Evolutionary conservation across 2,888 invertebrate genomes (phyloP).

Genomic region (Latrodectus hesperus): DNA sequence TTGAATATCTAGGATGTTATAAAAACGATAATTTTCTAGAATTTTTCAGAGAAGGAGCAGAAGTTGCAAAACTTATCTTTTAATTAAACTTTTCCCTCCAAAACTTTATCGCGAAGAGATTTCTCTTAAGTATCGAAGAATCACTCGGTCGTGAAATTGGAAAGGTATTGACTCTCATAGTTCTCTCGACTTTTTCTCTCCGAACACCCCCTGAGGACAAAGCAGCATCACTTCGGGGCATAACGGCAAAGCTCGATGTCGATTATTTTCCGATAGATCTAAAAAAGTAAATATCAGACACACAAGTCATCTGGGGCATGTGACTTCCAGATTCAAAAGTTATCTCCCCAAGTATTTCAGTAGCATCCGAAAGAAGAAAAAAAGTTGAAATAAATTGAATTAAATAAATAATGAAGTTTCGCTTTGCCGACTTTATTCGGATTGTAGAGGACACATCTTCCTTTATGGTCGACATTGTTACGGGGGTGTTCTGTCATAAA

Average conservation of each 20-base stretch:
- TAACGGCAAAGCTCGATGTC: neutral
- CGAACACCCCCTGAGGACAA: slow-evolving; percentile 21
- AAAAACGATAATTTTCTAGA: too few species aligned
- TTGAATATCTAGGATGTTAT: too few species aligned
- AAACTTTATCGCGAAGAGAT: slow-evolving; percentile 61
- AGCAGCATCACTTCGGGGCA: slow-evolving; percentile 14
- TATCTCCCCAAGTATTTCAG: neutral
- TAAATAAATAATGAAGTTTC: slow-evolving; percentile 44
- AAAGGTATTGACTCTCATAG: slow-evolving; percentile 60
- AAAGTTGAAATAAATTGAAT: slow-evolving; percentile 37
- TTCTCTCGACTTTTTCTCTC: neutral
- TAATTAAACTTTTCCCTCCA: slow-evolving; percentile 61
- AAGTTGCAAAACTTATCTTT: slow-evolving; percentile 45
- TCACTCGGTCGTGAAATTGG: slow-evolving; percentile 56
- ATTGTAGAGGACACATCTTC: neutral
- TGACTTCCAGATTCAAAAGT: slow-evolving; percentile 25
- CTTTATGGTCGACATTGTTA: neutral
- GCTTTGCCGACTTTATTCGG: neutral
- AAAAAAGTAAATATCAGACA: slow-evolving; percentile 44
- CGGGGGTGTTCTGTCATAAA: neutral
- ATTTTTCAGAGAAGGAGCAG: neutral
- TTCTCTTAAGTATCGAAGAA: slow-evolving; percentile 64
- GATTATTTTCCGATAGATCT: slow-evolving; percentile 36
- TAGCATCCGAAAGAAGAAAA: neutral
- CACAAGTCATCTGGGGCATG: neutral